phyloP scores from a whole-genome alignment of 2,888 invertebrate species.

The Athetis lepigone region DNA sequence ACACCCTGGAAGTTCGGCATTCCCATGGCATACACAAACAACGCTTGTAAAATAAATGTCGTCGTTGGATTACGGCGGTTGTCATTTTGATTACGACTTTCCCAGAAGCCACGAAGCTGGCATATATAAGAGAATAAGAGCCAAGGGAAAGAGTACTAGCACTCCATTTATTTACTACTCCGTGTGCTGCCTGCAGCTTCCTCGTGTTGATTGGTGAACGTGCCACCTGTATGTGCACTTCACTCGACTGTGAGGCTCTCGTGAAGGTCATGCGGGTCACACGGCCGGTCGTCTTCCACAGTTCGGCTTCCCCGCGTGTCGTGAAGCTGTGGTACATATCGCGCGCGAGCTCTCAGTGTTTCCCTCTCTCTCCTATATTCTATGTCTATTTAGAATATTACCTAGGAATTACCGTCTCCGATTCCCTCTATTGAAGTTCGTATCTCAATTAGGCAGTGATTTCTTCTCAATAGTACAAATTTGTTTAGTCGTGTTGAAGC shows the following conservation, averaged over 20 bases:
- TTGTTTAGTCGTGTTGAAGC: conserved; percentile 80
- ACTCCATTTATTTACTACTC: conserved; percentile 49
- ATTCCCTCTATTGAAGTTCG: conserved; percentile 60
- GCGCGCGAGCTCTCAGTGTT: conserved; percentile 29
- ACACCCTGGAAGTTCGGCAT: not conserved
- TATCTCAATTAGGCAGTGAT: conserved; percentile 75
- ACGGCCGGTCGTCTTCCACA: conserved; percentile 10
- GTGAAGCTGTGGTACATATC: not conserved
- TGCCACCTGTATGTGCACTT: not conserved
- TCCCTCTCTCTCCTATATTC: conserved; percentile 50
- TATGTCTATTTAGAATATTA: conserved; percentile 60
- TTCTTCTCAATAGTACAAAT: conserved; percentile 86
- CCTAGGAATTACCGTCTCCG: conserved; percentile 56
- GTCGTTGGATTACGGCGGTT: conserved; percentile 3
- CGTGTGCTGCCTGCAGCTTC: not conserved
- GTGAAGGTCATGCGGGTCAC: not conserved
- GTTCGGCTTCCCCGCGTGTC: conserved; percentile 1
- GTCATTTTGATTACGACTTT: conserved; percentile 9
- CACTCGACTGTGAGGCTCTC: not conserved
- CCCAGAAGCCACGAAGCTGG: not conserved
- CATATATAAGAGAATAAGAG: not conserved
- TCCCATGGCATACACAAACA: conserved; percentile 6
- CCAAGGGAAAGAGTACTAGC: not conserved
- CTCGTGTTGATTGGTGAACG: conserved; percentile 4
- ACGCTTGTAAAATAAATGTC: not conserved